Percentiles rank a stretch among this genome's conserved stretches.
Evolutionary conservation across 2,113 vertebrate species (phyloP).

Genomic region (Opisthocomus hoazin): DNA sequence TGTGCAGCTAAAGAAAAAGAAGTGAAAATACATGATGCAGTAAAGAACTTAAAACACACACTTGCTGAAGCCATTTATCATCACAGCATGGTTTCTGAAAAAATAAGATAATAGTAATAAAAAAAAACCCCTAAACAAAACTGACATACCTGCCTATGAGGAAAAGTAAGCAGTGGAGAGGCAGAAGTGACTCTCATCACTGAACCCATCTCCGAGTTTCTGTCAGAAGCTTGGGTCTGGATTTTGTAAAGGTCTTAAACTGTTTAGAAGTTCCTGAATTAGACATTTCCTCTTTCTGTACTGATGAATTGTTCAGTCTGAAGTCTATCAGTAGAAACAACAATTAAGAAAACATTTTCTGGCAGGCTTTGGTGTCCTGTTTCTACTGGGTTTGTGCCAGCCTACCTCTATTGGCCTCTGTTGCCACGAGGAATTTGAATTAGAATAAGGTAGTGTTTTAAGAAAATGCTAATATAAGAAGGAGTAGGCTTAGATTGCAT

Average conservation of each 20-base stretch:
- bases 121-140: background rate
- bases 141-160: background rate
- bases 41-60: background rate
- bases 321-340: background rate
- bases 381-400: background rate
- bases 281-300: background rate
- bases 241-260: background rate
- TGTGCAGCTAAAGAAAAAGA: background rate
- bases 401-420: background rate
- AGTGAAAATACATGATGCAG: background rate
- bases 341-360: background rate
- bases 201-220: background rate
- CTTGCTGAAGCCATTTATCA: background rate
- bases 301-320: background rate
- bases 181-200: background rate
- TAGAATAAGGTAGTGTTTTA: background rate
- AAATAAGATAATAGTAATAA: background rate
- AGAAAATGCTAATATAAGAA: background rate
- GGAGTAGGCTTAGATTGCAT: background rate
- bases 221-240: background rate
- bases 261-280: background rate
- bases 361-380: background rate
- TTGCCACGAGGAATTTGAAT: background rate
- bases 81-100: background rate
- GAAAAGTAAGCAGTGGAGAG: background rate